Evolutionary conservation across 2,888 invertebrate genomes (phyloP), one percentile per base, ranked within the genome.

Genomic region (Eristalis arbustorum): DNA sequence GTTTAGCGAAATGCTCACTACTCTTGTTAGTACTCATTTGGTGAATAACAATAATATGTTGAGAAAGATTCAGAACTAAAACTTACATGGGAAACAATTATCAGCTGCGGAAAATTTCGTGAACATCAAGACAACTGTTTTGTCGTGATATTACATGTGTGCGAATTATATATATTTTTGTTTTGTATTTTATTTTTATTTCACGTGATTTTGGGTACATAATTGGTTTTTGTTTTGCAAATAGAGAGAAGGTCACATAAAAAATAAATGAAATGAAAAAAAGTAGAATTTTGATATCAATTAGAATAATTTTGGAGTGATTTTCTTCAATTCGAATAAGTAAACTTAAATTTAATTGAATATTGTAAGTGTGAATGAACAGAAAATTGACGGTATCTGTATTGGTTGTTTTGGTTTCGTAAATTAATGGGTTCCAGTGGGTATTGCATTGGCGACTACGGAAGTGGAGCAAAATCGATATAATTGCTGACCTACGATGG

Each of bases 11-110:
- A 64, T 72, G 72, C 63, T 79, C 62, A 40, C 68, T 77, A 59
- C 63, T 23, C 56, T 49, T 56, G 49, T 73, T 80, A 72, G 59
- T 76, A 80, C 64, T 57, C 69, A 61, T 66, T n/a, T 78, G 57
- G 56, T 57, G 61, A 62, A 85, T 74, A 66, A 34, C 11, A 56
- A 66, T 59, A 61, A 28, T 49, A 31, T 74, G 64, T 25, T 23
- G 71, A 74, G n/a, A 61, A 34, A 83, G n/a, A 75, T 64, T 83
- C 63, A 79, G 74, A 85, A 88, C 77, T 88, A 88, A 90, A 91
- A 93, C 93, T 93, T 93, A 93, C 93, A 90, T 92, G 92, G 93
- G 90, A 92, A 92, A 90, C 93, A 93, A 91, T 93, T 92, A 90
- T 93, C 93, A 89, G 92, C 92, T 89, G 90, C 90, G 89, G 90